Percentiles rank a stretch among this genome's conserved stretches.
Conservation (phyloP, 1,140 invertebrate species). For the Campoletis sonorensis region DNA sequence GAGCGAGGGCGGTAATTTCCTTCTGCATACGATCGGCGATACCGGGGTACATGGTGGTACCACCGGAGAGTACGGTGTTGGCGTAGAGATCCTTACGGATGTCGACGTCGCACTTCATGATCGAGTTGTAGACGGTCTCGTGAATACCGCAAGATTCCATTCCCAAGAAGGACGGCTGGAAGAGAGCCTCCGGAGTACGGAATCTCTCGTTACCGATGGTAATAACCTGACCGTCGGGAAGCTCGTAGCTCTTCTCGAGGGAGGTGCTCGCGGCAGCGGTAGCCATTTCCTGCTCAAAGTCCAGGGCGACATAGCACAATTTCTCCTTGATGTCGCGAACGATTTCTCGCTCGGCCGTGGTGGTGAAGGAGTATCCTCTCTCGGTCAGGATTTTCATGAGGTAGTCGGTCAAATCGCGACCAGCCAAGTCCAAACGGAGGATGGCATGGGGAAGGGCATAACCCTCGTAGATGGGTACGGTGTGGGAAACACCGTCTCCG, state of each 20-base stretch:
- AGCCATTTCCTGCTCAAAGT: slow-evolving; percentile 97
- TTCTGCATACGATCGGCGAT: slow-evolving; percentile 91
- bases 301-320: slow-evolving; percentile 93
- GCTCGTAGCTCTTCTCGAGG: slow-evolving; percentile 91
- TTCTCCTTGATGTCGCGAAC: slow-evolving; percentile 96
- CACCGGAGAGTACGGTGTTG: slow-evolving; percentile 89
- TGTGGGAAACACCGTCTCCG: slow-evolving; percentile 92
- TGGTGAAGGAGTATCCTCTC: slow-evolving; percentile 89
- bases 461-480: slow-evolving; percentile 92
- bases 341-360: slow-evolving; percentile 93
- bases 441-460: slow-evolving; percentile 93
- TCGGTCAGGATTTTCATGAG: slow-evolving; percentile 95
- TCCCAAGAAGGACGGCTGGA: slow-evolving; percentile 93
- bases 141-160: slow-evolving; percentile 91
- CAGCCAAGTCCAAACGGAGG: slow-evolving; percentile 91
- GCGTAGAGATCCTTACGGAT: slow-evolving; percentile 96
- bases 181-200: slow-evolving; percentile 94
- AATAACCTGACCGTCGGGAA: slow-evolving; percentile 90
- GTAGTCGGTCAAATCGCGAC: slow-evolving; percentile 92
- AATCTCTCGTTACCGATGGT: slow-evolving; percentile 96
- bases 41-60: slow-evolving; percentile 95
- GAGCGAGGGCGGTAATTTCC: slow-evolving; percentile 86
- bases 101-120: slow-evolving; percentile 96
- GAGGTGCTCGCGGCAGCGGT: slow-evolving; percentile 91
- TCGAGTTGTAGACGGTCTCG: slow-evolving; percentile 93